These are phyloP conservation scores for Phaethornis superciliosus DNA, from an alignment of 2,113 vertebrate genomes.

Conservation along the genomic window DNA sequence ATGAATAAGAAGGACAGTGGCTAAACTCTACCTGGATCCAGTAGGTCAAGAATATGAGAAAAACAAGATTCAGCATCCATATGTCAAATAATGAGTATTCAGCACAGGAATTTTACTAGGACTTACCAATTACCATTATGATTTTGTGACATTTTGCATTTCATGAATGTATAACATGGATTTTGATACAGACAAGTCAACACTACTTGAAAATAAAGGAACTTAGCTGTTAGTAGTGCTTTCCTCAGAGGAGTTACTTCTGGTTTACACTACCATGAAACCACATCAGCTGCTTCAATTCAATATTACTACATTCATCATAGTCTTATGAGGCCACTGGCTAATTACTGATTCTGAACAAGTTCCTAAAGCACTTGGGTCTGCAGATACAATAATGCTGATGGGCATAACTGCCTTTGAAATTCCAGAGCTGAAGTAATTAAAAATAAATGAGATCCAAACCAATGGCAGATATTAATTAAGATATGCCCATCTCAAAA, in stretches of 20 bases:
- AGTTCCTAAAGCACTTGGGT: neutral
- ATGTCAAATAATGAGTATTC: neutral
- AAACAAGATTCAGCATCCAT: neutral
- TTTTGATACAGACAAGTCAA: neutral
- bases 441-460: neutral
- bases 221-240: neutral
- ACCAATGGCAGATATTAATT: neutral
- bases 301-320: neutral
- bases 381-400: neutral
- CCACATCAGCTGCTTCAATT: neutral
- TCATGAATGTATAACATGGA: neutral
- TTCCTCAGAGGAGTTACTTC: neutral
- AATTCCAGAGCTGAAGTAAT: neutral
- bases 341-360: conserved; percentile 4
- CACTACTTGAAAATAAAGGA: neutral
- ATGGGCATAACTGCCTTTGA: neutral
- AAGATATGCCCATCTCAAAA: neutral
- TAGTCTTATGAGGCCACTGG: neutral
- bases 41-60: neutral
- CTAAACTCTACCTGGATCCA: neutral
- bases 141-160: neutral
- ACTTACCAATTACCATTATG: neutral
- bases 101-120: neutral
- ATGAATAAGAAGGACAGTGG: neutral
- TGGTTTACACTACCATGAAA: neutral